Evolutionary conservation across 64 coral and sea anemone species (phyloP), one percentile per base, ranked within the genome.

Genomic region (Dendrophyllia cribrosa): DNA sequence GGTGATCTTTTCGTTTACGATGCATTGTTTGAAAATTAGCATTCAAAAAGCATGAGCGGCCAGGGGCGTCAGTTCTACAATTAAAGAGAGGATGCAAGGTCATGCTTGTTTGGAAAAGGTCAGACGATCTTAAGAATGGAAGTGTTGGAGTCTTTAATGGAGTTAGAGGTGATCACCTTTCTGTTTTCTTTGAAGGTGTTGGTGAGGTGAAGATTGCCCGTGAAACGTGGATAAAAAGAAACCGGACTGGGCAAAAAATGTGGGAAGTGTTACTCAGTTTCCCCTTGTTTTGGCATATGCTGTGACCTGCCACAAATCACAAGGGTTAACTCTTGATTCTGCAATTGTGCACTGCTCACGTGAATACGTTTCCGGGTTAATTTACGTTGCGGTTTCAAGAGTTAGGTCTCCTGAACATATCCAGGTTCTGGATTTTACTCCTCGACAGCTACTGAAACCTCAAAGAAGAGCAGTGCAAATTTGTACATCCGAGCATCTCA

Each of bases 61-160:
- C 76, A 6, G 65, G 51, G 19, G 77, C 16, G 19, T n/a, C 20
- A 7, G 16, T 0, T n/a, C n/a, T n/a, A n/a, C n/a, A n/a, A n/a
- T n/a, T n/a, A n/a, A n/a, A n/a, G n/a, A n/a, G n/a, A n/a, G 77
- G 59, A 9, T 91, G 63, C 53, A 91, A 91, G 23, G 89, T 91
- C 3, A 91, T 91, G 89, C 43, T 91, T 14, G 46, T 83, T 4
- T 91, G 67, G 62, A 91, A 91, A 53, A 91, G 82, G 53, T 24
- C 60, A 16, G 76, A 91, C 9, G 5, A 25, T 14, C 71, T 91
- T 17, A 55, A 63, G 45, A 91, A 91, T 19, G 77, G 89, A 16
- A 67, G 16, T 9, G 21, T 60, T 44, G 77, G 77, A 0, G n/a
- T 49, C 1, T 91, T 82, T 19, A 71, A 22, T 16, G 63, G 44